These are phyloP conservation scores for Drosophila neonasuta DNA, from an alignment of 2,888 invertebrate species.

Conservation along the genomic window DNA sequence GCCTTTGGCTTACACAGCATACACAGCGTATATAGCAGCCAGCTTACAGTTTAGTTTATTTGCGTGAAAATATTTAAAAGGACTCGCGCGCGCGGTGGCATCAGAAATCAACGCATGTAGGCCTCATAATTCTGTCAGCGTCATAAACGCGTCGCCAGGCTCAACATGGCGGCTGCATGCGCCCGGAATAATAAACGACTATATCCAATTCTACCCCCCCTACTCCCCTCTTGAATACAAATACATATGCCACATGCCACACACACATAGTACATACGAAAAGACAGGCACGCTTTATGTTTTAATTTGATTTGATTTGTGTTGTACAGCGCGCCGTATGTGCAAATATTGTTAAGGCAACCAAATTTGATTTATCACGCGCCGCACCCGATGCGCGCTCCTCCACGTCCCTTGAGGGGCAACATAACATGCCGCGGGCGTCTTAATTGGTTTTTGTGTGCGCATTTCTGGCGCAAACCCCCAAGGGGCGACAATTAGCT, in stretches of 20 bases:
- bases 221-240: constrained; percentile 27
- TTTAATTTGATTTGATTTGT: constrained; percentile 81
- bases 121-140: constrained; percentile 79
- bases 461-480: constrained; percentile 31
- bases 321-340: constrained; percentile 68
- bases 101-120: constrained; percentile 74
- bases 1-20: constrained; percentile 56
- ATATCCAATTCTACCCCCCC: constrained; percentile 41
- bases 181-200: constrained; percentile 74
- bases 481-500: constrained; percentile 69
- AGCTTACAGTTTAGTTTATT: constrained; percentile 75
- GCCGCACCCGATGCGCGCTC: constrained; percentile 30
- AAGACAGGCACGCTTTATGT: constrained; percentile 72
- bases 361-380: constrained; percentile 78
- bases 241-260: constrained; percentile 32
- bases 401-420: constrained; percentile 12
- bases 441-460: constrained; percentile 72
- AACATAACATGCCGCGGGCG: constrained; percentile 47
- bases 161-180: constrained; percentile 68
- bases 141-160: constrained; percentile 77
- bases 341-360: constrained; percentile 77
- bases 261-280: constrained; percentile 12
- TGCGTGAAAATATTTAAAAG: constrained; percentile 76
- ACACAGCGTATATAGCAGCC: not conserved
- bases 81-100: constrained; percentile 33